These are phyloP conservation scores for Petromus typicus DNA, from an alignment of 2,113 vertebrate species.

Conservation along the genomic window DNA sequence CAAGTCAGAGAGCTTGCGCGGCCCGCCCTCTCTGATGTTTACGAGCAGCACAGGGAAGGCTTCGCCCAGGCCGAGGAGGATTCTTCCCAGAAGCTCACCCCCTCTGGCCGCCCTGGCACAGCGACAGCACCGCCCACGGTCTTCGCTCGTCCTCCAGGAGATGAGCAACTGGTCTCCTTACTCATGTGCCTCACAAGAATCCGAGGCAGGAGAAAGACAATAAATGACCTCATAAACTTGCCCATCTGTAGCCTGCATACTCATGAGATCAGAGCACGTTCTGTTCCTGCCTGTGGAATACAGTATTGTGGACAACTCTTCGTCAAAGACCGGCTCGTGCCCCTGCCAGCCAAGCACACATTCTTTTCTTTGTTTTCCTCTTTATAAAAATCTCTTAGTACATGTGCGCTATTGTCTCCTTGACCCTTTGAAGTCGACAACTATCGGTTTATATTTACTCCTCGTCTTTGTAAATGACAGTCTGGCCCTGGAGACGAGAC, in stretches of 20 bases:
- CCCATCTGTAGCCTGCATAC: not conserved
- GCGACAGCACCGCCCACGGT: rapidly evolving
- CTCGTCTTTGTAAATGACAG: no score
- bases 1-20: not conserved
- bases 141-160: not conserved
- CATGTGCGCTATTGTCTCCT: no score
- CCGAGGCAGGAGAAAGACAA: not conserved
- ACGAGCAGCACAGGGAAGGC: rapidly evolving
- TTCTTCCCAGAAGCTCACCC: not conserved
- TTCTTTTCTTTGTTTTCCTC: no score
- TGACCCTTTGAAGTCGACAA: no score
- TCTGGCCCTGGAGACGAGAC: no score
- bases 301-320: not conserved
- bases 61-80: not conserved
- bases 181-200: not conserved
- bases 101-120: not conserved
- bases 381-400: no score
- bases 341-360: no score
- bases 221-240: not conserved
- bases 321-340: no score
- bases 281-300: not conserved
- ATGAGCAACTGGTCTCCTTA: not conserved
- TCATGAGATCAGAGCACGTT: not conserved
- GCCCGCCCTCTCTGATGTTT: not conserved
- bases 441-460: no score